Base-by-base conservation (phyloP, 2,113 vertebrate species). In the Nibea albiflora region DNA sequence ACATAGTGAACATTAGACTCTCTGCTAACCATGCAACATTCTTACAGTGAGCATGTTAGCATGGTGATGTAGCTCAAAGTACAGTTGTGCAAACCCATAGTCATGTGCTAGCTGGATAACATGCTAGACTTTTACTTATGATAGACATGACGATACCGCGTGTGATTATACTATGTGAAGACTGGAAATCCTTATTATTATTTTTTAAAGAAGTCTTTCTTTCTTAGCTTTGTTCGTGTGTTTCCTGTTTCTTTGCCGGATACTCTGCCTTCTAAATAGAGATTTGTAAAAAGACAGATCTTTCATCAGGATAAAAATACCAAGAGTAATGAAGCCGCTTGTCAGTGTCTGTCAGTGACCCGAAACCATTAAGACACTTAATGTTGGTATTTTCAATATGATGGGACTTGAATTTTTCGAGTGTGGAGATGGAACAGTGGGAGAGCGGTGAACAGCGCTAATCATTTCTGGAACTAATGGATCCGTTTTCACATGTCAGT, bases 331-430 rank as follows among this genome's bases (percentile, higher is more conserved):
- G 12, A 63, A 69, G 28, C 39, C 24, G 47, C 56, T 78, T n/a
- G n/a, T 58, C 28, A 24, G 47, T 52, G 24, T 65, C 76, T 81
- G 20, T 69, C 58, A 49, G 73, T 79, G 63, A 79, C 63, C 80
- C 15, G 42, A 63, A 79, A 50, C 76, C 80, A 87, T 83, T 83
- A 83, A 76, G 60, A 76, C 73, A 73, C 73, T 83, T 78, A 78
- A 80, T 81, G 78, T 10, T 69, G 61, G 46, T 83, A 60, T 80
- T 79, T 83, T 83, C 61, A 28, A 69, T 80, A 49, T 65, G 65
- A 64, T 81, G 61, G 64, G 67, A 69, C 61, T 61, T 47, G 64
- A 49, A 42, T 42, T 65, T 78, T 47, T 85, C 16, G 24, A 84
- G 71, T 63, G 78, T 52, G 50, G 56, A 73, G 57, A 76, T 67